phyloP scores from a whole-genome alignment of 1,140 invertebrate genomes.

The Zaprionus lachaisei region DNA sequence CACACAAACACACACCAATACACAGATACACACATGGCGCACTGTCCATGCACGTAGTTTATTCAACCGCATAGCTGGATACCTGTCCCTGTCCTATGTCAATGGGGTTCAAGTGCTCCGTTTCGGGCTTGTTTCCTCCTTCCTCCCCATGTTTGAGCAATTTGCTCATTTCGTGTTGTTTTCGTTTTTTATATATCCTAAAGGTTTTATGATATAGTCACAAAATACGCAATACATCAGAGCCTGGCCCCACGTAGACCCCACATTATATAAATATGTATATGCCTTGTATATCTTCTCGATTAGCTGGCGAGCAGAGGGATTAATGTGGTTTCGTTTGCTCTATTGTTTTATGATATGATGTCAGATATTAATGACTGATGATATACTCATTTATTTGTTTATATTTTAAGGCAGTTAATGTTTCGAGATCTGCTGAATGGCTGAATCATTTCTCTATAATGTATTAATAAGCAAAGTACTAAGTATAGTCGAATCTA shows the following conservation, averaged over 20 bases:
- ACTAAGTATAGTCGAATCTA: too few species aligned
- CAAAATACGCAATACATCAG: conserved; percentile 6
- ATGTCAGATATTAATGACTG: background rate
- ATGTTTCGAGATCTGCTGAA: too few species aligned
- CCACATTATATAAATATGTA: background rate
- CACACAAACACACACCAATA: background rate
- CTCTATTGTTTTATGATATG: background rate
- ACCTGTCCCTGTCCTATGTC: conserved; percentile 10
- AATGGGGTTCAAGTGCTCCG: conserved; percentile 2
- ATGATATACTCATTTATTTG: background rate
- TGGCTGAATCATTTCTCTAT: too few species aligned
- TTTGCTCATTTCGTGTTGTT: conserved; percentile 1
- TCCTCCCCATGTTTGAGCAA: background rate
- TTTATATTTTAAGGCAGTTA: too few species aligned
- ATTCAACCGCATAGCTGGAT: conserved; percentile 9
- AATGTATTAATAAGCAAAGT: too few species aligned
- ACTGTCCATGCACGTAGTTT: background rate
- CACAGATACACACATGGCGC: background rate
- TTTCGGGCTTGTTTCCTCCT: background rate
- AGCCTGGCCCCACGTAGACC: background rate
- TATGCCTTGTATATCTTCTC: background rate
- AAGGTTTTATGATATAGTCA: conserved; percentile 10
- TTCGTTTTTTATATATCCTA: conserved; percentile 4
- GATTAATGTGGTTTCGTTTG: background rate
- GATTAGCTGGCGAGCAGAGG: background rate